Percentiles rank a stretch among this genome's conserved stretches.
These are phyloP conservation scores for Panthera tigris DNA, from an alignment of 2,113 vertebrate species.

Conservation along the genomic window DNA sequence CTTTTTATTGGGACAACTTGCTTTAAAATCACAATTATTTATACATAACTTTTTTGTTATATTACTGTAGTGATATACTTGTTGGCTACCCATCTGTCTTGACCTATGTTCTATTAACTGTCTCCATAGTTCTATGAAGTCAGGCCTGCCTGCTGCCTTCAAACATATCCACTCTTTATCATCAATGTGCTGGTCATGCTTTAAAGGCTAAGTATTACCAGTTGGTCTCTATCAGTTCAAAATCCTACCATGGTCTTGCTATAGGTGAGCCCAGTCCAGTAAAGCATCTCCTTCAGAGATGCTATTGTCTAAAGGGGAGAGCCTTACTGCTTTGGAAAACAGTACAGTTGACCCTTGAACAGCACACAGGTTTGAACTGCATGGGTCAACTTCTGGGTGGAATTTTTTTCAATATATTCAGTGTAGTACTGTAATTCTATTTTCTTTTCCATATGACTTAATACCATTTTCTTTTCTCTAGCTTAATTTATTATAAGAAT, in stretches of 20 bases:
- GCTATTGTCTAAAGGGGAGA: background rate
- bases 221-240: background rate
- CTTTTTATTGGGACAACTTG: background rate
- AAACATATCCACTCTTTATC: background rate
- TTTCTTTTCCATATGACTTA: background rate
- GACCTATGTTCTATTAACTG: background rate
- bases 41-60: background rate
- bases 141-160: background rate
- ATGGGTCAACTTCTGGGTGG: background rate
- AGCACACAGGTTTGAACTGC: background rate
- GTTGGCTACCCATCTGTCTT: background rate
- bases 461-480: background rate
- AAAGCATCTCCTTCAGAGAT: background rate
- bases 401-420: background rate
- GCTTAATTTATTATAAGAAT: background rate
- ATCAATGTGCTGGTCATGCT: background rate
- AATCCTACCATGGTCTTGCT: background rate
- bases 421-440: background rate
- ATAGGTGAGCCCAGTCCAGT: background rate
- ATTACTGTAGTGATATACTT: background rate
- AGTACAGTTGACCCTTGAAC: background rate
- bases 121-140: background rate
- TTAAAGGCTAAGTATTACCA: background rate
- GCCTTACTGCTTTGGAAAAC: background rate
- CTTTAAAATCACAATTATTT: background rate